A percentile compares a stretch with the other conserved stretches of the same genome.
Evolutionary conservation across 2,888 invertebrate species (phyloP).

Genomic region (Melanostoma scalare): DNA sequence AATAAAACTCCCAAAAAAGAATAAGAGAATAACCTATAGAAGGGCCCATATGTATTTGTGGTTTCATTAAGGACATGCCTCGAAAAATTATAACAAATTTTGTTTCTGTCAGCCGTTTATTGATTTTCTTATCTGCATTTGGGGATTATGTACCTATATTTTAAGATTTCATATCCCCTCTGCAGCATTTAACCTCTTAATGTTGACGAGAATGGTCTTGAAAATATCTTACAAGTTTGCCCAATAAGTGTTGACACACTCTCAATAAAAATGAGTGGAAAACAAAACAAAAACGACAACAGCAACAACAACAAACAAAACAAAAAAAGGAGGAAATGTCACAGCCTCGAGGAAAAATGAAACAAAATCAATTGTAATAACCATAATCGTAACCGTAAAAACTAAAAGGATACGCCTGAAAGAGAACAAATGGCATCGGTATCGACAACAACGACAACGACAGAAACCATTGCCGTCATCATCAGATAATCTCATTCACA

Average conservation of each 20-base stretch:
- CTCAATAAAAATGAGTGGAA: slow-evolving; percentile 30
- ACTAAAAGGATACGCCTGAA: slow-evolving; percentile 69
- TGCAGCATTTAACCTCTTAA: slow-evolving; percentile 55
- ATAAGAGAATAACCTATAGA: not conserved
- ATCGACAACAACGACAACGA: slow-evolving; percentile 19
- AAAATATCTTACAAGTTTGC: slow-evolving; percentile 54
- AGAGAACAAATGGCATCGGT: slow-evolving; percentile 53
- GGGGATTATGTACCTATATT: not conserved
- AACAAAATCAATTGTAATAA: slow-evolving; percentile 73
- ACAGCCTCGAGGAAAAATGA: slow-evolving; percentile 57
- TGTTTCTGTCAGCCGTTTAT: slow-evolving; percentile 22
- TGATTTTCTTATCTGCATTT: slow-evolving; percentile 4
- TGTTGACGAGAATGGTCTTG: slow-evolving; percentile 33
- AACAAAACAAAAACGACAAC: slow-evolving; percentile 8
- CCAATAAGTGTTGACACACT: slow-evolving; percentile 69
- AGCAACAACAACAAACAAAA: not conserved
- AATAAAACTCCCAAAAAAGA: slow-evolving; percentile 3
- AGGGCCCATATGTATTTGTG: slow-evolving; percentile 31
- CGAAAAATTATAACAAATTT: slow-evolving; percentile 17
- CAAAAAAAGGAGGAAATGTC: slow-evolving; percentile 17
- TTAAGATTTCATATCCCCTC: not conserved
- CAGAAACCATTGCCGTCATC: slow-evolving; percentile 69
- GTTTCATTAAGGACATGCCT: slow-evolving; percentile 36
- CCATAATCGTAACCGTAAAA: slow-evolving; percentile 70
- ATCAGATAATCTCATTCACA: slow-evolving; percentile 73